These are phyloP conservation scores for Fragum sueziense DNA, from an alignment of 2,888 invertebrate genomes.

Conservation along the genomic window DNA sequence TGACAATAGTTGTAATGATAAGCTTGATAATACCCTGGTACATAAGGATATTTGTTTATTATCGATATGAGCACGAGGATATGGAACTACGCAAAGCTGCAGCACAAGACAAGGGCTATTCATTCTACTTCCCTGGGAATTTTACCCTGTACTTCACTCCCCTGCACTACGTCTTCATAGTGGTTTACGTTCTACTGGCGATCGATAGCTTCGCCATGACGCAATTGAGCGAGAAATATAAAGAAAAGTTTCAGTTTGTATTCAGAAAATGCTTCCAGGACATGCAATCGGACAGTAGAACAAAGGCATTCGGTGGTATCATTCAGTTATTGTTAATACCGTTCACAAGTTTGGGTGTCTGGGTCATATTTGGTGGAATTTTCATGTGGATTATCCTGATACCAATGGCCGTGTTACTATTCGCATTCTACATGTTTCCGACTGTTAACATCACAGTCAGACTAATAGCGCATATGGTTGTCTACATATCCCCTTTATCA, in stretches of 20 bases:
- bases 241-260: not conserved
- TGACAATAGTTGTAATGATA: not conserved
- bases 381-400: conserved; percentile 1
- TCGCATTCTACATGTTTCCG: not conserved
- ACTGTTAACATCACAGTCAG: conserved; percentile 3
- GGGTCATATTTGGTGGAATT: not conserved
- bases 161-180: not conserved
- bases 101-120: not conserved
- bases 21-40: not conserved
- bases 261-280: not conserved
- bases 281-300: not conserved
- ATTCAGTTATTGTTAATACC: not conserved
- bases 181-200: not conserved
- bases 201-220: not conserved
- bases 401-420: not conserved
- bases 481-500: not conserved
- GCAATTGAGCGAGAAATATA: not conserved
- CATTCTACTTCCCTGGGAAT: not conserved
- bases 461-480: not conserved
- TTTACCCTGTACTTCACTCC: not conserved
- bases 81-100: not conserved
- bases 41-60: not conserved
- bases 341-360: not conserved
- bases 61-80: not conserved
- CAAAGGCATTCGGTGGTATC: not conserved